Base-by-base conservation (phyloP, 2,113 vertebrate genomes). In the Tupaia chinensis region DNA sequence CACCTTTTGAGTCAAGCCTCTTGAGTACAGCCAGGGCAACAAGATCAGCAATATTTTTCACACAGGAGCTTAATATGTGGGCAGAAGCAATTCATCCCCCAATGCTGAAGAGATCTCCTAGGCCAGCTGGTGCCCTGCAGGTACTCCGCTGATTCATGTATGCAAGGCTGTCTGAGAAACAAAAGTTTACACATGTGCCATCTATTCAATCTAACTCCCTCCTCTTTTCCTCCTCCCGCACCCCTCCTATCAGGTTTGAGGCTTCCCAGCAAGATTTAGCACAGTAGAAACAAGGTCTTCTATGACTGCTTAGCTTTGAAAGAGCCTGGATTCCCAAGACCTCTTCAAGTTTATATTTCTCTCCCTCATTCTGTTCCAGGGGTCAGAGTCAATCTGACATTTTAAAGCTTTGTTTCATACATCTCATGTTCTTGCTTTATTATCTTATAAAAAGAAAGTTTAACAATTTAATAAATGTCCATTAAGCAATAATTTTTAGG, bases 391-490 rank as follows among this genome's bases (percentile, higher is more conserved):
- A 20, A 65, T 34, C 14, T 84, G 44, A 83, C 7, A 20, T 58
- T 93, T 84, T 54, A 54, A 84, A 89, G 29, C 32, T 32, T 9
- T 66, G 12, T 58, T 87, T 91, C 16, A 4, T 25, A 14, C 0
- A 60, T 56, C 23, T 88, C 53, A 5, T 79, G 65, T 61, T 80
- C 19, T 53, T 79, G 8, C 80, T 91, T 92, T 80, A 80, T 80
- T 79, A 13, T 93, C 61, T 89, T 87, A 66, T 44, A 70, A 80
- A 90, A 76, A 54, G 1, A 53, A 88, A 53, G 6, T 53, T 60
- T 87, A 94, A 44, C 3, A 92, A 68, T 87, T 56, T 87, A 80
- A 87, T 89, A 85, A 78, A 79, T 92, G 15, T 72, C 87, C 13
- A 83, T 54, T 87, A 92, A 78, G 22, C 3, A 88, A 54, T 44